A percentile compares a stretch with the other conserved stretches of the same genome.
These are phyloP conservation scores for Nemurella pictetii DNA, from an alignment of 2,888 invertebrate species.

Conservation along the genomic window DNA sequence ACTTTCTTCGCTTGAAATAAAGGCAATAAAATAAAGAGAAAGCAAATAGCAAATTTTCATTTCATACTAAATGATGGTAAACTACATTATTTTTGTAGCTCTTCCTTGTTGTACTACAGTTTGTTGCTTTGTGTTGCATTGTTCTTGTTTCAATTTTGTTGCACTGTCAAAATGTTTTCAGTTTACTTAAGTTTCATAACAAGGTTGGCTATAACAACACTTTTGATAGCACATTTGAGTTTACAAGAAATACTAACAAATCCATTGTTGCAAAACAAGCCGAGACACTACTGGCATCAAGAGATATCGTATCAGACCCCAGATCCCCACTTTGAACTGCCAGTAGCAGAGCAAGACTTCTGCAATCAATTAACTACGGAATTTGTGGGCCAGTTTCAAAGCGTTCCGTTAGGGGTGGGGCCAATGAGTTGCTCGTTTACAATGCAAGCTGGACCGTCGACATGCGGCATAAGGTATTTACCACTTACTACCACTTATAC, in stretches of 20 bases:
- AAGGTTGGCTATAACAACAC: neutral
- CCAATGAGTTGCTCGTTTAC: slow-evolving; percentile 22
- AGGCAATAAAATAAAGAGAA: neutral
- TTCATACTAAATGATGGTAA: too few species aligned
- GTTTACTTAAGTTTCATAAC: neutral
- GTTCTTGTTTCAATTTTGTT: neutral
- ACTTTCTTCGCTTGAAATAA: neutral
- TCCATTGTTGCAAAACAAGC: neutral
- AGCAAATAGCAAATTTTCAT: neutral
- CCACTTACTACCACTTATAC: neutral
- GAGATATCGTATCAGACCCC: neutral
- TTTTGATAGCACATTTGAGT: neutral
- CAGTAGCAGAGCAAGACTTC: neutral
- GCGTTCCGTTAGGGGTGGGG: neutral
- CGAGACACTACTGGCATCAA: neutral
- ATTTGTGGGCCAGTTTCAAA: neutral
- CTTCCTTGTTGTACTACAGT: too few species aligned
- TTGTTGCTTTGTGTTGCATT: too few species aligned
- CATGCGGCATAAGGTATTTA: slow-evolving; percentile 32
- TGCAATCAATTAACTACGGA: neutral
- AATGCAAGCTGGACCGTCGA: neutral
- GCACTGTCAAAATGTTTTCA: neutral
- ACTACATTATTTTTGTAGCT: too few species aligned
- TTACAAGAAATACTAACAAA: neutral
- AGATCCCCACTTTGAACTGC: neutral